Base-by-base conservation (phyloP, 2,888 invertebrate genomes). In the Saturnia pavonia region DNA sequence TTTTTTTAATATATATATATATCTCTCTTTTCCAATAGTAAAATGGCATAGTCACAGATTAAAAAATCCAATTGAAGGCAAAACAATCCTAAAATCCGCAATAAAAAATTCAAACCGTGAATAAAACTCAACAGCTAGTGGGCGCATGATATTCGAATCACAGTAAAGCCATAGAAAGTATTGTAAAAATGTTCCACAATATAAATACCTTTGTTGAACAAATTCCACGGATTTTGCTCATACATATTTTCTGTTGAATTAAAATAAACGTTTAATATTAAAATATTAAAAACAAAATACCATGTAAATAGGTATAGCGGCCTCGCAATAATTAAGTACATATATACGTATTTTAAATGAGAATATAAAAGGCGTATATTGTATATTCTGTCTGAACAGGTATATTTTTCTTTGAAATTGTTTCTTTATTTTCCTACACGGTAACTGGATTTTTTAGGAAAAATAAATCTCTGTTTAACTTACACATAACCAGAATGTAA, bases 91-190 rank as follows among this genome's bases (percentile, higher is more conserved):
- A 42, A 34, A 66, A 42, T 12, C 19, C 51, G 22, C 68, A 48
- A 48, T 65, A 65, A 27, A 68, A 51, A 45, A 40, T 60, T 48
- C 45, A 42, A 69, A 65, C 16, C 22, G 48, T 51, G 57, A 63
- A 45, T 63, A 57, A 69, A 71, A 69, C 54, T 54, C 22, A 68
- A 68, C 54, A 40, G 40, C 65, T 63, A 40, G 34, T 70, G 71
- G 70, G 74, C 74, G 73, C 73, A 74, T 69, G 72, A 74, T 73
- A 77, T 76, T 75, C 74, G 73, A 77, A 71, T 70, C 70, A 74
- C 73, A 75, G 76, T 76, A 78, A 77, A 76, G 71, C 74, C 57
- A 74, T 72, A 72, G 74, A 74, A 72, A 69, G 74, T 72, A 76
- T 73, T 75, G 74, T 72, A 76, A 78, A 27, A 78, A 72, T 67